Percentiles rank a stretch among this genome's conserved stretches.
phyloP scores from a whole-genome alignment of 2,797 vertebrate species.

The Columba guinea region DNA sequence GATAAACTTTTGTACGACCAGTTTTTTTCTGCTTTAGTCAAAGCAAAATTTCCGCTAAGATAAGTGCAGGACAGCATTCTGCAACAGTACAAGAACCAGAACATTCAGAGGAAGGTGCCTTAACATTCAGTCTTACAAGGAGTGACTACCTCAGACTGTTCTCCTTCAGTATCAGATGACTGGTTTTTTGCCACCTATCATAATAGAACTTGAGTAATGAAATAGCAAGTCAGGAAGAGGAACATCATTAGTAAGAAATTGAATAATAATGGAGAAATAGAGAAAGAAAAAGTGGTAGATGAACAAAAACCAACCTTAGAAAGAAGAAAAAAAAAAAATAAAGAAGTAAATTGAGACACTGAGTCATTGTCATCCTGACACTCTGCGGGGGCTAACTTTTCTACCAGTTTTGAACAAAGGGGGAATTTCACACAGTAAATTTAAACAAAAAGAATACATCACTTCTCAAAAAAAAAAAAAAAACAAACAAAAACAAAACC shows the following conservation, averaged over 20 bases:
- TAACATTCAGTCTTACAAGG: neutral
- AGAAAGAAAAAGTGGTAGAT: neutral
- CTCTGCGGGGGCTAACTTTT: neutral
- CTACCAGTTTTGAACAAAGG: neutral
- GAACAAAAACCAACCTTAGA: neutral
- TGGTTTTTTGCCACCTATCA: neutral
- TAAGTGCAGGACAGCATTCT: neutral
- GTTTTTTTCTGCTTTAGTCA: neutral
- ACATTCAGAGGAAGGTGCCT: neutral
- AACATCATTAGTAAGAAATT: neutral
- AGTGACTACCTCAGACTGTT: neutral
- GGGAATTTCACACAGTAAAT: neutral
- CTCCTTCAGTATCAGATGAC: neutral
- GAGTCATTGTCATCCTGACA: neutral
- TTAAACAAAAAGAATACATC: neutral
- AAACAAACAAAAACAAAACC: no score
- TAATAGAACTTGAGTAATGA: neutral
- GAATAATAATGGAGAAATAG: neutral
- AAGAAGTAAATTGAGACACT: neutral
- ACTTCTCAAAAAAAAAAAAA: neutral
- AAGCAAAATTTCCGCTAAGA: neutral
- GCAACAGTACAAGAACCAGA: neutral
- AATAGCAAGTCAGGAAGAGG: neutral
- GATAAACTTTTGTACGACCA: neutral
- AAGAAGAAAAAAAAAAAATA: neutral